Percentiles rank a stretch among this genome's conserved stretches.
These are phyloP conservation scores for Samia ricini DNA, from an alignment of 1,140 invertebrate species.

Conservation along the genomic window DNA sequence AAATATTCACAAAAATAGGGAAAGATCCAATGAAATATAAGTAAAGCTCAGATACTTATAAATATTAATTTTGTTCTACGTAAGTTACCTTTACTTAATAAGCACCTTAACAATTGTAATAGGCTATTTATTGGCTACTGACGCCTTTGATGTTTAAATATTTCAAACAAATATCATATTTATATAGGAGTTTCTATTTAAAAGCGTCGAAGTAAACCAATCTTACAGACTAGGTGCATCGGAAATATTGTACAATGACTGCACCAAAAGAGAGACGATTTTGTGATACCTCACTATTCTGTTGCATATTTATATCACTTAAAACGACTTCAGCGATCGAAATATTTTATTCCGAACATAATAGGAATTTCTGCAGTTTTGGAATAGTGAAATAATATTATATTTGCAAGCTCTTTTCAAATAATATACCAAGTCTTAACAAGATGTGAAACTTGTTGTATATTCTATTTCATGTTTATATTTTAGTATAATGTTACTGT, in stretches of 20 bases:
- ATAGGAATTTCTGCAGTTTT: constrained; percentile 48
- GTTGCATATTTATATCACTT: constrained; percentile 59
- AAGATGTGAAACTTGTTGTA: no score
- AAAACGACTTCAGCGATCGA: constrained; percentile 55
- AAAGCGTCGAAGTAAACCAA: background rate
- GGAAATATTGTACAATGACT: constrained; percentile 31
- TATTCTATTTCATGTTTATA: no score
- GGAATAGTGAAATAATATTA: constrained; percentile 36
- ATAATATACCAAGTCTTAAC: no score
- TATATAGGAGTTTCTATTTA: background rate
- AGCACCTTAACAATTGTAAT: no score
- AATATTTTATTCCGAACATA: constrained; percentile 48
- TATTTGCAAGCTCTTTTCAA: constrained; percentile 20
- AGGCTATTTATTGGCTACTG: no score
- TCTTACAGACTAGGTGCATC: constrained; percentile 27
- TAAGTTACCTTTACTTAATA: no score
- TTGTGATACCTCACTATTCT: constrained; percentile 20
- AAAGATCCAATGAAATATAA: no score
- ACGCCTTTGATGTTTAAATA: no score
- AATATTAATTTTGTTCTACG: no score
- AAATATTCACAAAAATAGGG: no score
- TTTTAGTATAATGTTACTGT: no score
- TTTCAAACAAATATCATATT: background rate
- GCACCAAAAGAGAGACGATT: background rate
- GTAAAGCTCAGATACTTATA: no score